A percentile compares a stretch with the other conserved stretches of the same genome.
Conservation (phyloP, 1,140 invertebrate genomes). For the Aphidius ervi region DNA sequence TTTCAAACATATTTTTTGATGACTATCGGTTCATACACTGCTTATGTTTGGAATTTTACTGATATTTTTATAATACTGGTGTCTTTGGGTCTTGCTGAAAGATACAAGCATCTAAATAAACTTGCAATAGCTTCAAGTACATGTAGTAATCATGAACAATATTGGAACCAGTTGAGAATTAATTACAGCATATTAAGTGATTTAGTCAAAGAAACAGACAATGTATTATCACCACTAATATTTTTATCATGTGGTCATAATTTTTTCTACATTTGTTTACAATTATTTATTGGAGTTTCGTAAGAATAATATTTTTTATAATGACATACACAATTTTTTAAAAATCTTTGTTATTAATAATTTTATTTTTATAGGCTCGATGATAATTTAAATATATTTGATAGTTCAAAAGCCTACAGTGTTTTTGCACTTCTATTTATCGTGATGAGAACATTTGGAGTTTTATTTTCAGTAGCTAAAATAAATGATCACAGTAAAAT, state of each 20-base stretch:
- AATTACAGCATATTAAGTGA: constrained; percentile 58
- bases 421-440: constrained; percentile 56
- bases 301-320: constrained; percentile 40
- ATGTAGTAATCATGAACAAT: constrained; percentile 25
- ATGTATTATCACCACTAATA: constrained; percentile 57
- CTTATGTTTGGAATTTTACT: constrained; percentile 66
- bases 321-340: too few species aligned
- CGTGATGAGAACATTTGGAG: constrained; percentile 54
- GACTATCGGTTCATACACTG: constrained; percentile 44
- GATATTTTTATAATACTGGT: constrained; percentile 62
- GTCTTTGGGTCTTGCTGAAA: constrained; percentile 45
- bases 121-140: constrained; percentile 24
- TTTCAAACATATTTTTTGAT: constrained; percentile 42
- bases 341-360: too few species aligned
- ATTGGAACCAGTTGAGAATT: constrained; percentile 57
- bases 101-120: constrained; percentile 43
- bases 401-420: too few species aligned
- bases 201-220: constrained; percentile 57
- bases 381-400: too few species aligned
- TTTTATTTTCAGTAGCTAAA: constrained; percentile 59
- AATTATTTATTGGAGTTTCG: constrained; percentile 70
- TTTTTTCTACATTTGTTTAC: constrained; percentile 68
- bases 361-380: too few species aligned
- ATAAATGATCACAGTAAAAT: constrained; percentile 61
- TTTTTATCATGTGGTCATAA: constrained; percentile 67